Conservation (phyloP, 2,797 vertebrate genomes). For the Vireo griseus region DNA sequence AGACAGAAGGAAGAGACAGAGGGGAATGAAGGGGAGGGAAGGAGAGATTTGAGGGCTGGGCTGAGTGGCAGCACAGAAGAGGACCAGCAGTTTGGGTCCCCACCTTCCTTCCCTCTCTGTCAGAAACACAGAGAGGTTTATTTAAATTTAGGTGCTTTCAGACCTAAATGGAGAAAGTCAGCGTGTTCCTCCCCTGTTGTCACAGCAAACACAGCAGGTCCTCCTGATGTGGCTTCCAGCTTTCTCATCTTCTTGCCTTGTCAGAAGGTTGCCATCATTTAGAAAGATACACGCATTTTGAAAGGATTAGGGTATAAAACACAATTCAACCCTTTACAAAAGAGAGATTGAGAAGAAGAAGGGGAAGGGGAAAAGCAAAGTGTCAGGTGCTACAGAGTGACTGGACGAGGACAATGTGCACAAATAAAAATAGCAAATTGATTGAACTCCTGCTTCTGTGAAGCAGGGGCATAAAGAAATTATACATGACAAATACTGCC, state of each 20-base stretch:
- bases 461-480: not conserved
- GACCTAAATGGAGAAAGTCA: conserved; percentile 67
- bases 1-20: not conserved
- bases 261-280: conserved; percentile 77
- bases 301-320: conserved; percentile 76
- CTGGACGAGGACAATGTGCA: not conserved
- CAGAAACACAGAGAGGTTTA: conserved; percentile 47
- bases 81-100: not conserved
- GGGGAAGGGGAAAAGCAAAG: not conserved
- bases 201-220: conserved; percentile 76
- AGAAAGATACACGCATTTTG: conserved; percentile 71
- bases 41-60: not conserved
- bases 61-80: not conserved
- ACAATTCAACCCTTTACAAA: conserved; percentile 49
- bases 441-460: not conserved
- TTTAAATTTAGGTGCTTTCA: conserved; percentile 44
- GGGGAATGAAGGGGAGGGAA: not conserved
- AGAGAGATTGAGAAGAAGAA: not conserved
- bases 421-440: not conserved
- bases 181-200: conserved; percentile 75
- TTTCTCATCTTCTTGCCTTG: conserved; percentile 74
- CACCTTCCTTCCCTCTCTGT: conserved; percentile 36
- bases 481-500: not conserved
- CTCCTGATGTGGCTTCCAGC: conserved; percentile 70
- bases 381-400: conserved; percentile 68